Evolutionary conservation across 1,140 invertebrate genomes (phyloP).

Genomic region (Agrypnia vestita): DNA sequence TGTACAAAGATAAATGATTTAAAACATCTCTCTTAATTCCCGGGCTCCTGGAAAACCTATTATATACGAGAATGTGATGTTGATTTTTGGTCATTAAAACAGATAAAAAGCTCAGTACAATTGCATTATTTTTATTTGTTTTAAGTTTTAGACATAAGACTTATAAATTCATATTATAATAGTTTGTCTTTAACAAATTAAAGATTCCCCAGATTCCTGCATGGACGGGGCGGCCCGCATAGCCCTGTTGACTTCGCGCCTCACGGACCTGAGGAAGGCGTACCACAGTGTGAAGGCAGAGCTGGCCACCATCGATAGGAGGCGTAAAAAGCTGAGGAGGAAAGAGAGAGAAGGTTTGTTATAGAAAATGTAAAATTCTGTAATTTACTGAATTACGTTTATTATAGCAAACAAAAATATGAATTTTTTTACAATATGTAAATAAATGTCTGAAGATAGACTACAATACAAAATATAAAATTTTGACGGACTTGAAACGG

Average conservation of each 20-base stretch:
- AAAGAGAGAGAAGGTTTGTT: slow-evolving; percentile 87
- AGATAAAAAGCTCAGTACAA: not conserved
- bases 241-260: slow-evolving; percentile 84
- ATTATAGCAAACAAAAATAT: not conserved
- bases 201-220: slow-evolving; percentile 77
- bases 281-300: slow-evolving; percentile 92
- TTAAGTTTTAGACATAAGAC: slow-evolving; percentile 7
- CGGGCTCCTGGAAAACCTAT: not conserved
- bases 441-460: too few species aligned
- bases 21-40: too few species aligned
- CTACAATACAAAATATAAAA: too few species aligned
- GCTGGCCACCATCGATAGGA: slow-evolving; percentile 88
- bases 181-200: slow-evolving; percentile 41
- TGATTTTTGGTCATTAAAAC: not conserved
- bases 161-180: slow-evolving; percentile 47
- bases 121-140: not conserved
- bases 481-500: too few species aligned
- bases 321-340: slow-evolving; percentile 88
- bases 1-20: too few species aligned
- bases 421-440: too few species aligned
- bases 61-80: not conserved
- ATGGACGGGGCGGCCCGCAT: slow-evolving; percentile 89
- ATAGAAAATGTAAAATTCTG: not conserved
- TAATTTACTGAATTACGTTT: not conserved
- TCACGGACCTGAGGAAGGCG: slow-evolving; percentile 88